A percentile compares a stretch with the other conserved stretches of the same genome.
Conservation (phyloP, 37 sponge, comb jelly and placozoan genomes). For the Halisarca cf. caerulea region DNA sequence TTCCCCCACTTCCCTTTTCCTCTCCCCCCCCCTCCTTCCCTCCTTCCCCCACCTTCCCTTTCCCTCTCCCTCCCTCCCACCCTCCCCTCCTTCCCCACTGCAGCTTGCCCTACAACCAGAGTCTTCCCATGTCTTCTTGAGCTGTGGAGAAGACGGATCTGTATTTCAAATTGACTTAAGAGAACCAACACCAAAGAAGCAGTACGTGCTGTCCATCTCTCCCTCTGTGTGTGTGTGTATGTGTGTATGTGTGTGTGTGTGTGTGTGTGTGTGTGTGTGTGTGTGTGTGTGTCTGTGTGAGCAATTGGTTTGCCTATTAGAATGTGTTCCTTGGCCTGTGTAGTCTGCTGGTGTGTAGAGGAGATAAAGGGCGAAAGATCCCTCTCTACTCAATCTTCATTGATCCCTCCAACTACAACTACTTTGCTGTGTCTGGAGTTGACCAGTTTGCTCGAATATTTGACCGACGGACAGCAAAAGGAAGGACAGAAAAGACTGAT, state of each 20-base stretch:
- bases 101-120: conserved; percentile 76
- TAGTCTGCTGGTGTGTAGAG: conserved; percentile 63
- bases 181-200: conserved; percentile 27
- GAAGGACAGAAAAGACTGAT: conserved; percentile 9
- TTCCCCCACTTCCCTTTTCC: neutral
- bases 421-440: conserved; percentile 84
- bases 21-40: neutral
- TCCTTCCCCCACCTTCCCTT: neutral
- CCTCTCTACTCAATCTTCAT: conserved; percentile 89
- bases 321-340: neutral
- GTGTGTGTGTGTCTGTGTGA: neutral
- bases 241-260: neutral
- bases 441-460: conserved; percentile 86
- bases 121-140: conserved; percentile 76
- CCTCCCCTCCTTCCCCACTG: neutral
- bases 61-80: too few relatives aligned
- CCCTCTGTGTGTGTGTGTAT: neutral
- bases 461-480: conserved; percentile 44
- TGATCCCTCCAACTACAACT: conserved; percentile 68
- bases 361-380: conserved; percentile 41
- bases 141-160: conserved; percentile 89
- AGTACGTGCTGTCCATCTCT: neutral
- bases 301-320: conserved; percentile 28
- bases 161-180: conserved; percentile 86
- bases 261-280: neutral